Evolutionary conservation across 2,113 vertebrate species (phyloP), one percentile per base, ranked within the genome.

Genomic region (Synodontis membranacea): DNA sequence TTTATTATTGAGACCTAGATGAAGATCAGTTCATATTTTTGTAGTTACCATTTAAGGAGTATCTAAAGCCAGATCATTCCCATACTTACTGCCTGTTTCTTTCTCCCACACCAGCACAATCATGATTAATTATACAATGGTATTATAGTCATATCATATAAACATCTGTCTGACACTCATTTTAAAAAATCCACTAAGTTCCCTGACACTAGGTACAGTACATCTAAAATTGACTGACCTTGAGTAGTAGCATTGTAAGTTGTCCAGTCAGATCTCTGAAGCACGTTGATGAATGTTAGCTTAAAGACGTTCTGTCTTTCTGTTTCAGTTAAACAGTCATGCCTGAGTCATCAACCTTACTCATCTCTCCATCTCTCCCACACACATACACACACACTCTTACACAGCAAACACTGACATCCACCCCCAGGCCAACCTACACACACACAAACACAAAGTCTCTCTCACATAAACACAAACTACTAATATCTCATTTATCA

Each of bases 331-430:
- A 42, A 86, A 82, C 68, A 85, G 79, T 87, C 85, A 85, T 11
- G 76, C 39, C 76, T 80, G 75, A 66, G 42, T 88, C 88, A 90
- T 89, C 83, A 87, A 86, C 81, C 74, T 80, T 75, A 84, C 80
- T 85, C 84, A 83, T 91, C 84, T 89, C 89, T 88, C 86, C 70
- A 72, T 88, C 84, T 60, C 89, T 91, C 88, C 89, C 85, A 87
- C 62, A 86, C 72, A 88, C 89, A 4, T 7, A 48, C 48, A 82
- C 76, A 83, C 87, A 90, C 88, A 91, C 85, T 82, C 88, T 91
- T 88, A 91, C 88, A 85, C 87, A 92, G 89, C 66, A 85, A 83
- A 83, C 44, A 83, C 14, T 37, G 80, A 60, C 19, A 82, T 52
- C 68, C 80, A 78, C 86, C 68, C 52, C 34, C 76, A 46, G 42